Evolutionary conservation across 2,113 vertebrate species (phyloP).

Genomic region (Larimichthys crocea): DNA sequence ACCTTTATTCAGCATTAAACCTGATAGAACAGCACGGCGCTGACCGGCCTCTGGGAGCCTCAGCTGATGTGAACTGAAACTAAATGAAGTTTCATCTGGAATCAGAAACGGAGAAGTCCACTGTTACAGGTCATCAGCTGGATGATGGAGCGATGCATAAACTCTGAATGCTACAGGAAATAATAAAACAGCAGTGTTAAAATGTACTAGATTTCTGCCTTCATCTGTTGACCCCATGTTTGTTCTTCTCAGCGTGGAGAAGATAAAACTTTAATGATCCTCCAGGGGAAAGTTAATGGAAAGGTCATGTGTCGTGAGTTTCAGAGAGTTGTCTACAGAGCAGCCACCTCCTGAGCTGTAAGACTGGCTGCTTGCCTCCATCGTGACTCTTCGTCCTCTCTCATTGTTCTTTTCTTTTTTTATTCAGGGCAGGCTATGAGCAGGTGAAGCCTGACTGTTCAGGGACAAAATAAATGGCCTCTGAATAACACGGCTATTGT

Average conservation of each 20-base stretch:
- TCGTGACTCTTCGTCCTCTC: constrained; percentile 4
- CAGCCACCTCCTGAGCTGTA: constrained; percentile 4
- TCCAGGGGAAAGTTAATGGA: background rate
- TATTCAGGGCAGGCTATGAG: constrained; percentile 17
- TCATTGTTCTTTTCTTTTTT: background rate
- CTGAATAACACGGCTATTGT: background rate
- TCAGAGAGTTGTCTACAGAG: background rate
- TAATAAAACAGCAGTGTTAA: background rate
- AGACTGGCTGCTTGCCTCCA: constrained; percentile 1
- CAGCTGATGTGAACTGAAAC: background rate
- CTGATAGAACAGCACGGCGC: background rate
- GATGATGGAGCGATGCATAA: background rate
- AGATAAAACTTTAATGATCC: constrained; percentile 2
- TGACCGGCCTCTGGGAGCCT: constrained; percentile 5
- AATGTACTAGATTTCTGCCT: background rate
- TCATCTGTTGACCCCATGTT: background rate
- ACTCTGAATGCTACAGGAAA: background rate
- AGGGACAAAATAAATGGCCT: constrained; percentile 41
- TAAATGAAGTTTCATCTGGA: background rate
- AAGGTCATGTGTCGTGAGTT: constrained; percentile 31
- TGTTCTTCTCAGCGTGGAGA: background rate
- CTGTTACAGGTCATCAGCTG: background rate
- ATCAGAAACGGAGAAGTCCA: background rate
- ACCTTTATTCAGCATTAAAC: constrained; percentile 8
- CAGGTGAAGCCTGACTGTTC: constrained; percentile 28